phyloP scores from a whole-genome alignment of 2,797 vertebrate species.

The Ataeniobius toweri region DNA sequence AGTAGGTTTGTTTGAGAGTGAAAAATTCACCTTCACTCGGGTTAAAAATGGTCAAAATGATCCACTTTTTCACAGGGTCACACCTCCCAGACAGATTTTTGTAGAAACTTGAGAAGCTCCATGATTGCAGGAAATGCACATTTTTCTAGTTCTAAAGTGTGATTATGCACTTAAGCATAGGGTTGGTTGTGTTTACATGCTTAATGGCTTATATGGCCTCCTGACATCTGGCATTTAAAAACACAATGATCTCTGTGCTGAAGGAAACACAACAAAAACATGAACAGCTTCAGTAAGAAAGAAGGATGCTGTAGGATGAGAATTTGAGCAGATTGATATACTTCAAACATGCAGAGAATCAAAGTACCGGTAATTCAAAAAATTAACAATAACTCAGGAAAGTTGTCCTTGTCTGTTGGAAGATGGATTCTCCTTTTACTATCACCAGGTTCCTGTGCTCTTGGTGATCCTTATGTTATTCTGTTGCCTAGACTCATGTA shows the following conservation, averaged over 20 bases:
- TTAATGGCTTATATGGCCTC: constrained; percentile 26
- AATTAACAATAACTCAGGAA: too few relatives aligned
- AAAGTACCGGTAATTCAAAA: neutral
- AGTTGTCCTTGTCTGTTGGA: neutral
- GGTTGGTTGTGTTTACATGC: constrained; percentile 23
- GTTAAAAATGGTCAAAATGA: too few relatives aligned
- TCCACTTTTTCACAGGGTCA: too few relatives aligned
- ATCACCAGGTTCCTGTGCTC: too few relatives aligned
- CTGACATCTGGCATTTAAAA: constrained; percentile 40
- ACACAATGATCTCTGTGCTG: constrained; percentile 33
- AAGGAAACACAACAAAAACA: constrained; percentile 15
- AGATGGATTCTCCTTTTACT: too few relatives aligned
- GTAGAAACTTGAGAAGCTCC: too few relatives aligned
- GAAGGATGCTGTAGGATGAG: constrained; percentile 24
- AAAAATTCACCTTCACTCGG: too few relatives aligned
- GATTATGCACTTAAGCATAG: constrained; percentile 29
- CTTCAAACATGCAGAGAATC: constrained; percentile 33
- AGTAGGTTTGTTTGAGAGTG: too few relatives aligned
- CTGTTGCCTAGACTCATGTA: too few relatives aligned
- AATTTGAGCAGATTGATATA: constrained; percentile 68
- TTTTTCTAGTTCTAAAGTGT: constrained; percentile 2
- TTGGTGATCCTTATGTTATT: too few relatives aligned
- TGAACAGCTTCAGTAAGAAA: constrained; percentile 7
- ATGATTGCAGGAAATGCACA: too few relatives aligned
- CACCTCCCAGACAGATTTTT: too few relatives aligned